These are phyloP conservation scores for Drosophila nigricruria DNA, from an alignment of 2,888 invertebrate species.

Conservation along the genomic window DNA sequence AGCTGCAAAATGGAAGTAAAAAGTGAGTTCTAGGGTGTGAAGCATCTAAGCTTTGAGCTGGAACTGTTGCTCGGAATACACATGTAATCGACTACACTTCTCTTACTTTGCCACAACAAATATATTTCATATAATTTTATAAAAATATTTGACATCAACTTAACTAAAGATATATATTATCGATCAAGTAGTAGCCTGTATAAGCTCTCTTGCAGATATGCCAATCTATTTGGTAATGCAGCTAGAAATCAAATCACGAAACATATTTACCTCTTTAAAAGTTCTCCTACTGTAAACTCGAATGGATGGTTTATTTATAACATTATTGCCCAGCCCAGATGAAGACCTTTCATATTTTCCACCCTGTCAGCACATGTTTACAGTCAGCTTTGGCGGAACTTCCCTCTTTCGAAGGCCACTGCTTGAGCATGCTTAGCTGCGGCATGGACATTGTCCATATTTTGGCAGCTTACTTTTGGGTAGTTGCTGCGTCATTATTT, in stretches of 20 bases:
- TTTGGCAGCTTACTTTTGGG: constrained; percentile 3
- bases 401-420: not conserved
- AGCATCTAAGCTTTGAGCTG: not conserved
- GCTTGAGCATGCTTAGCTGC: constrained; percentile 8
- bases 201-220: not conserved
- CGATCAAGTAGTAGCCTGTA: not conserved
- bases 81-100: no score
- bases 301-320: constrained; percentile 1
- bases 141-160: no score
- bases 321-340: not conserved
- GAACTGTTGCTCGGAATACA: no score
- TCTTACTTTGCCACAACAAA: no score
- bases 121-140: no score
- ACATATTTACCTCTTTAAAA: not conserved
- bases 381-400: constrained; percentile 17
- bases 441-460: constrained; percentile 23
- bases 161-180: no score
- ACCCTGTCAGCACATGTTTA: constrained; percentile 23
- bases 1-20: no score
- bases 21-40: no score
- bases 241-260: not conserved
- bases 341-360: constrained; percentile 23
- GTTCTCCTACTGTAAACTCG: not conserved
- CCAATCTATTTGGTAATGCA: not conserved
- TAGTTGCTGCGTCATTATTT: constrained; percentile 50